These are phyloP conservation scores for Trinectes maculatus DNA, from an alignment of 2,113 vertebrate species.

Conservation along the genomic window DNA sequence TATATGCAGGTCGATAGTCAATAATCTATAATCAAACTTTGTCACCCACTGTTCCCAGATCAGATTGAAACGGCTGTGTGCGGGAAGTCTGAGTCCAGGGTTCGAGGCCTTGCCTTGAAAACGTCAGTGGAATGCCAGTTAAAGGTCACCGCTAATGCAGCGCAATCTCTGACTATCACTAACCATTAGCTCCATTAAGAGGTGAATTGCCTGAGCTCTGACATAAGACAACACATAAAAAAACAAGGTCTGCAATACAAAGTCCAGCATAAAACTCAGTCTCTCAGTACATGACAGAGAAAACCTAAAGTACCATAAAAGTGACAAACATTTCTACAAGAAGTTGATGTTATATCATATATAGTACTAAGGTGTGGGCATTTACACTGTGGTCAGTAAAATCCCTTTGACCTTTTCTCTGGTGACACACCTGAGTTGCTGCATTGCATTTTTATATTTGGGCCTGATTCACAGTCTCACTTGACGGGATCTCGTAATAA, in stretches of 20 bases:
- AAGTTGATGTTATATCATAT: too few relatives aligned
- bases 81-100: slow-evolving; percentile 27
- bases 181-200: slow-evolving; percentile 43
- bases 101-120: background rate
- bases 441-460: too few relatives aligned
- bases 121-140: slow-evolving; percentile 7
- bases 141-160: slow-evolving; percentile 38
- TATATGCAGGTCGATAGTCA: too few relatives aligned
- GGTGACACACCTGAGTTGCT: too few relatives aligned
- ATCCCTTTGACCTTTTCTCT: too few relatives aligned
- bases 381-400: too few relatives aligned
- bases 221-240: slow-evolving; percentile 15
- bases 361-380: background rate
- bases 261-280: slow-evolving; percentile 10
- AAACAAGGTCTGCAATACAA: slow-evolving; percentile 40
- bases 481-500: slow-evolving; percentile 19
- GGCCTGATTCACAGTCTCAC: too few relatives aligned
- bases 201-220: slow-evolving; percentile 6
- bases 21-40: slow-evolving; percentile 20
- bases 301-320: background rate
- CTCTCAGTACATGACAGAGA: background rate
- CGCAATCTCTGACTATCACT: slow-evolving; percentile 41
- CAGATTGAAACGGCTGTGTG: background rate
- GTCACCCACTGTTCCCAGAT: slow-evolving; percentile 8
- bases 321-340: background rate